phyloP scores from a whole-genome alignment of 2,888 invertebrate genomes.

The Drosophila lacicola region DNA sequence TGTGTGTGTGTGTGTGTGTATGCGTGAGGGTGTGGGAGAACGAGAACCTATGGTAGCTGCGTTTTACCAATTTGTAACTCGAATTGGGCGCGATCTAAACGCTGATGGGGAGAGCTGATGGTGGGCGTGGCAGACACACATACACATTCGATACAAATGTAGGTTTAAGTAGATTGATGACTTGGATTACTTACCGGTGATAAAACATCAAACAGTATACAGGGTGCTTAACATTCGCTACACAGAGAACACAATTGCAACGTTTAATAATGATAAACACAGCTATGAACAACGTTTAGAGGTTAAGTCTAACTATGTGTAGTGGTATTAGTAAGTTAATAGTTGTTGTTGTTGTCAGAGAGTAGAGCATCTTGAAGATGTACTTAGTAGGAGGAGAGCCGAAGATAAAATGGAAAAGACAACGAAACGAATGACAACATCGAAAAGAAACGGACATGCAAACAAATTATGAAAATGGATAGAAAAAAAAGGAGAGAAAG shows the following conservation, averaged over 20 bases:
- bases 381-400: slow-evolving; percentile 20
- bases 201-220: slow-evolving; percentile 84
- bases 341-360: slow-evolving; percentile 47
- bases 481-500: slow-evolving; percentile 7
- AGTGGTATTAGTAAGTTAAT: slow-evolving; percentile 28
- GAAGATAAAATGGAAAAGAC: slow-evolving; percentile 16
- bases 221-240: slow-evolving; percentile 84
- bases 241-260: slow-evolving; percentile 84
- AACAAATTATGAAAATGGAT: slow-evolving; percentile 31
- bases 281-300: slow-evolving; percentile 75
- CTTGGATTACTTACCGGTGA: slow-evolving; percentile 82
- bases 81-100: slow-evolving; percentile 64
- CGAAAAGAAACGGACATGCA: slow-evolving; percentile 61
- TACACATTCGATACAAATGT: slow-evolving; percentile 34
- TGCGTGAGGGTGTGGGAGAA: neutral
- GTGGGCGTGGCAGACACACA: slow-evolving; percentile 23
- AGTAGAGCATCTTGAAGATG: slow-evolving; percentile 31
- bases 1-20: neutral
- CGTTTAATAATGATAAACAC: slow-evolving; percentile 80
- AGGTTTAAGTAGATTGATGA: slow-evolving; percentile 43
- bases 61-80: slow-evolving; percentile 54
- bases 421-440: slow-evolving; percentile 47
- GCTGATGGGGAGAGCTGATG: slow-evolving; percentile 13
- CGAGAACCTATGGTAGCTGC: slow-evolving; percentile 7
- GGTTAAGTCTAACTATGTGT: slow-evolving; percentile 49